A percentile compares a stretch with the other conserved stretches of the same genome.
Evolutionary conservation across 2,797 vertebrate genomes (phyloP).

Genomic region (Naso thynnoides): DNA sequence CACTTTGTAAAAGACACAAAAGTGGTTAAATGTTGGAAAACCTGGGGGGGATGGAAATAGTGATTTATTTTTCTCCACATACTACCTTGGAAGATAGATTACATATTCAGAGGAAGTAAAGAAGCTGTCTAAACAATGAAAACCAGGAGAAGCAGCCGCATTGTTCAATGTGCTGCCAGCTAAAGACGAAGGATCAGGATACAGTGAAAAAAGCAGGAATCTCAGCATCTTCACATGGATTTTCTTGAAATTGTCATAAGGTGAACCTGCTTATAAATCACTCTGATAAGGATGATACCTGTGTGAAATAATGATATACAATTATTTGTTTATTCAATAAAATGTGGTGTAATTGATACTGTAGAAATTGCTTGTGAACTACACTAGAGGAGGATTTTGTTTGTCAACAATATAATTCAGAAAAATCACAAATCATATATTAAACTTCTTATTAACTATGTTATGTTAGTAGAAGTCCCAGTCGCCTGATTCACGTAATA

Average conservation of each 20-base stretch:
- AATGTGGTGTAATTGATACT: background rate
- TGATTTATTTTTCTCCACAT: background rate
- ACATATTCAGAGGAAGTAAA: slow-evolving; percentile 20
- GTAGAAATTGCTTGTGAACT: background rate
- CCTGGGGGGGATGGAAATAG: background rate
- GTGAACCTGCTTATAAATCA: background rate
- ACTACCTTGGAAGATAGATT: slow-evolving; percentile 7
- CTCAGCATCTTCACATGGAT: slow-evolving; percentile 9
- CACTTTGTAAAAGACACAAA: background rate
- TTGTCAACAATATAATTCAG: background rate
- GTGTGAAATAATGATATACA: background rate
- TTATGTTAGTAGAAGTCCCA: background rate
- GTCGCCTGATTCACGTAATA: background rate
- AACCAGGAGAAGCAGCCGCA: slow-evolving; percentile 42
- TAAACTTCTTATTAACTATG: background rate
- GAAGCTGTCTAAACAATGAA: slow-evolving; percentile 61
- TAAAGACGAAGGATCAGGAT: background rate
- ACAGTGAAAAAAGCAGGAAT: background rate
- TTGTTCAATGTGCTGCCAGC: slow-evolving; percentile 21
- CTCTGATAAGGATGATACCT: background rate
- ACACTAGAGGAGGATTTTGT: background rate
- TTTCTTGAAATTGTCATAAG: background rate
- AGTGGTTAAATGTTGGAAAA: background rate
- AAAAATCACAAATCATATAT: background rate
- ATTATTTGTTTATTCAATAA: background rate